phyloP scores from a whole-genome alignment of 2,888 invertebrate species.

The Cephus spinipes region DNA sequence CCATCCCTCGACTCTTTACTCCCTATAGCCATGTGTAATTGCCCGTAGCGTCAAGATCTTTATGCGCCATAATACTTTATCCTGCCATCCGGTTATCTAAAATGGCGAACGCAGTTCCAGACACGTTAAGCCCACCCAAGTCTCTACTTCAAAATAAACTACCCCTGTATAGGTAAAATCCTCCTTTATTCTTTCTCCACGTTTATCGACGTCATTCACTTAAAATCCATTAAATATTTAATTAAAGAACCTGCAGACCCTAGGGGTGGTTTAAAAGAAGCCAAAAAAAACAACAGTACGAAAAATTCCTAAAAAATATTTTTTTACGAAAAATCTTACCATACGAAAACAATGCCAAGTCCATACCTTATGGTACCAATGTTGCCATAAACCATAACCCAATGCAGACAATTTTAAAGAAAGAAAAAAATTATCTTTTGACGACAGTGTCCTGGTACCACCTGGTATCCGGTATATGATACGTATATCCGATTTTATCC shows the following conservation, averaged over 20 bases:
- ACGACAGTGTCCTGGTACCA: not conserved
- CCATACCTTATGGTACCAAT: not conserved
- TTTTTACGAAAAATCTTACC: not conserved
- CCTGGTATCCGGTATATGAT: not conserved
- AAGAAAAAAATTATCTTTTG: not conserved
- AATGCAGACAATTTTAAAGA: not conserved
- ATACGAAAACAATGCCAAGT: not conserved
- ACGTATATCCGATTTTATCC: not conserved
- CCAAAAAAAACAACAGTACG: not conserved
- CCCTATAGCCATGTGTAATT: constrained; percentile 29
- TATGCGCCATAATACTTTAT: constrained; percentile 41
- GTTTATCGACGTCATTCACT: constrained; percentile 32
- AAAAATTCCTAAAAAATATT: not conserved
- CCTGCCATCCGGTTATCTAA: constrained; percentile 16
- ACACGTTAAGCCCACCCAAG: constrained; percentile 24
- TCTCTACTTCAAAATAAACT: constrained; percentile 8
- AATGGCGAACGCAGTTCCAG: constrained; percentile 15
- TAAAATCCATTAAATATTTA: constrained; percentile 21
- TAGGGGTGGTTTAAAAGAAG: no score
- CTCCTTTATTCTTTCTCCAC: constrained; percentile 12
- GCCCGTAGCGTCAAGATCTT: constrained; percentile 34
- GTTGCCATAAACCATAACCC: not conserved
- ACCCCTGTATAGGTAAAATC: constrained; percentile 16
- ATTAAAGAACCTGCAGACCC: not conserved
- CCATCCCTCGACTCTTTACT: not conserved